Evolutionary conservation across 1,140 invertebrate genomes (phyloP).

Genomic region (Diplogasteroides magnus): DNA sequence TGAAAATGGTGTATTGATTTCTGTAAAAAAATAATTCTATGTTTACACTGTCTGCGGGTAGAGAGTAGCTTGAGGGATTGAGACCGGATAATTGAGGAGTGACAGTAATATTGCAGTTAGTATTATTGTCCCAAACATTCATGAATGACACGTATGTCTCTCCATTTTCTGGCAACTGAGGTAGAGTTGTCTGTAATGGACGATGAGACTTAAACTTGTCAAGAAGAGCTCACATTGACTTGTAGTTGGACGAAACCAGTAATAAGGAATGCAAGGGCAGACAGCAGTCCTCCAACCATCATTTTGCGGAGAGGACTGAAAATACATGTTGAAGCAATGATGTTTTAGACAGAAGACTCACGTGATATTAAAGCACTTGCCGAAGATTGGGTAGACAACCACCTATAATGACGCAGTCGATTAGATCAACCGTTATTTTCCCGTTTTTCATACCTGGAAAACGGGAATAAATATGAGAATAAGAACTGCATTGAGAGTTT

Average conservation of each 20-base stretch:
- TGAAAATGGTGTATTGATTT: conserved; percentile 11
- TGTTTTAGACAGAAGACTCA: conserved; percentile 16
- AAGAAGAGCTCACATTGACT: conserved; percentile 63
- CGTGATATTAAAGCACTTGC: conserved; percentile 38
- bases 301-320: conserved; percentile 70
- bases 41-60: conserved; percentile 14
- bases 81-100: neutral
- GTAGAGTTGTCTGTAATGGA: conserved; percentile 61
- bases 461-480: conserved; percentile 49
- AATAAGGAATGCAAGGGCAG: conserved; percentile 75
- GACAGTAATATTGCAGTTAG: conserved; percentile 30
- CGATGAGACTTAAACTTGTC: too few relatives aligned
- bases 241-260: conserved; percentile 76
- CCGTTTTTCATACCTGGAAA: conserved; percentile 31
- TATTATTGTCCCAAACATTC: conserved; percentile 58
- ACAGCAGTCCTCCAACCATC: conserved; percentile 74
- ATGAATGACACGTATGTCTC: conserved; percentile 68
- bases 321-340: neutral
- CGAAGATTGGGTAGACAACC: conserved; percentile 39
- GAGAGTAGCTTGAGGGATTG: neutral
- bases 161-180: conserved; percentile 62
- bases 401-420: conserved; percentile 20
- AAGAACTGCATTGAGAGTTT: conserved; percentile 59
- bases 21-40: too few relatives aligned
- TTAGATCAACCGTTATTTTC: neutral